phyloP scores from a whole-genome alignment of 2,113 vertebrate genomes.

The Empidonax alnorum region DNA sequence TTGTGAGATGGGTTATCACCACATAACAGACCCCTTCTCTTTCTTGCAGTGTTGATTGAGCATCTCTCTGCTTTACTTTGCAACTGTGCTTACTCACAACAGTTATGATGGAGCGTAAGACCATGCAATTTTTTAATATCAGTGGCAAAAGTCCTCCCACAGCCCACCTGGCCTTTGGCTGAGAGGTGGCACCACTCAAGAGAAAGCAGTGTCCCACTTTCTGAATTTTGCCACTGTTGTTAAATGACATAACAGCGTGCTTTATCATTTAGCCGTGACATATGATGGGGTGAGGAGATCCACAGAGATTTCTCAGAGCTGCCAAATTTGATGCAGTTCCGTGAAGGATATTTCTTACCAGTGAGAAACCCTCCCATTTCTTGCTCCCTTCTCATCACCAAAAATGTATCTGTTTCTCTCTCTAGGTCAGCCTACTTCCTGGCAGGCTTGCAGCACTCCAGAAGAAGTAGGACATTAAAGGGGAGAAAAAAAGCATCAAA shows the following conservation, averaged over 20 bases:
- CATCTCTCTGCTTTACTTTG: background rate
- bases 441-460: background rate
- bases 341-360: constrained; percentile 44
- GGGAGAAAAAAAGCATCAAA: background rate
- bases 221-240: background rate
- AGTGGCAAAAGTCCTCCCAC: background rate
- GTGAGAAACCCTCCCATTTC: constrained; percentile 40
- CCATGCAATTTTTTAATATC: background rate
- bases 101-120: background rate
- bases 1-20: background rate
- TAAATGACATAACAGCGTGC: background rate
- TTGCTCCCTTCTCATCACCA: constrained; percentile 15
- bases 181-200: background rate
- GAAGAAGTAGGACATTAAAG: background rate
- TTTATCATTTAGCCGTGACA: constrained; percentile 20
- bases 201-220: constrained; percentile 11
- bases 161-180: background rate
- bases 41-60: background rate
- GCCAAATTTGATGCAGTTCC: constrained; percentile 36
- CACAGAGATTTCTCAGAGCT: constrained; percentile 47
- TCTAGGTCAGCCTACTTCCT: constrained; percentile 32
- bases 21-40: background rate
- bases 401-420: constrained; percentile 21
- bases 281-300: constrained; percentile 36
- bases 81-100: background rate